Evolutionary conservation across 2,113 vertebrate species (phyloP).

Genomic region (Cyanocitta stelleri): DNA sequence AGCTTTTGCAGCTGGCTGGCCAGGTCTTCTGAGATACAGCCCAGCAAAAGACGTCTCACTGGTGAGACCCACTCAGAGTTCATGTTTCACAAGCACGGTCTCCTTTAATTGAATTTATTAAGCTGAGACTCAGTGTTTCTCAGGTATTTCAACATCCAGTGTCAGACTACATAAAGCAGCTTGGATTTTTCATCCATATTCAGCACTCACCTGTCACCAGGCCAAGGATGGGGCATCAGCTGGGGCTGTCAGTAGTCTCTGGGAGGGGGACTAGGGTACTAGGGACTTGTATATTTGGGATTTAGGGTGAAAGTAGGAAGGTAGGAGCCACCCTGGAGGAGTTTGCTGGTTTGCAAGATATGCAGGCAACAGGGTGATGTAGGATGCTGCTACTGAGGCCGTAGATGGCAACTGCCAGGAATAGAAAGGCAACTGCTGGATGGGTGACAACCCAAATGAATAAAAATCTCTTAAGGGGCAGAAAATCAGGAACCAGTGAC

Average conservation of each 20-base stretch:
- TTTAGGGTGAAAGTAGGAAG: background rate
- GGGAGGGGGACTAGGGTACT: background rate
- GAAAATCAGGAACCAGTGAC: background rate
- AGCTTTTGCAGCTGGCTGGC: background rate
- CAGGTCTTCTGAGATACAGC: background rate
- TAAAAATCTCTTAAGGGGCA: background rate
- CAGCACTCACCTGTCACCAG: background rate
- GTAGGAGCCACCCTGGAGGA: background rate
- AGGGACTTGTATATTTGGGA: background rate
- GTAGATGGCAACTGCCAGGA: background rate
- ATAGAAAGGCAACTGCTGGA: background rate
- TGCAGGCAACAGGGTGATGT: accelerated
- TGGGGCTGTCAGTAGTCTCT: background rate
- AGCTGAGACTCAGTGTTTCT: background rate
- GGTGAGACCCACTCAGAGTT: background rate
- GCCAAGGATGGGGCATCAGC: accelerated
- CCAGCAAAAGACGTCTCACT: background rate
- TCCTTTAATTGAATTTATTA: background rate
- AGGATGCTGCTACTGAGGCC: background rate
- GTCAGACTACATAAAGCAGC: accelerated
- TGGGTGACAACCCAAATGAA: background rate
- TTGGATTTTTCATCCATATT: background rate
- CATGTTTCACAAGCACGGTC: background rate
- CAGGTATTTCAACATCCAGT: accelerated
- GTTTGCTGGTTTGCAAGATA: background rate